These are phyloP conservation scores for Cervus canadensis DNA, from an alignment of 2,113 vertebrate species.

Conservation along the genomic window DNA sequence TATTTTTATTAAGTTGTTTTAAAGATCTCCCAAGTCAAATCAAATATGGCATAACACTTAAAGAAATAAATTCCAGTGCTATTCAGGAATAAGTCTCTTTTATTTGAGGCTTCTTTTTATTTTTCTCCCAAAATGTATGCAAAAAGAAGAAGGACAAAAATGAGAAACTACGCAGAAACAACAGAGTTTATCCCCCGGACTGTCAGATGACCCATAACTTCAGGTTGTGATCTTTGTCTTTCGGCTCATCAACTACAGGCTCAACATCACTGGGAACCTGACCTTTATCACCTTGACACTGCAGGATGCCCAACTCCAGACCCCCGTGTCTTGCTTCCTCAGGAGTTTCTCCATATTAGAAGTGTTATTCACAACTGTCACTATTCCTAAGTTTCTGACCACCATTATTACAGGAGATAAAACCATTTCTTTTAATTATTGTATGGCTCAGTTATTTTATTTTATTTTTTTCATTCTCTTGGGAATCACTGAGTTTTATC, in stretches of 20 bases:
- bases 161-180: conserved; percentile 42
- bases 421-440: conserved; percentile 35
- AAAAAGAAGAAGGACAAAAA: background rate
- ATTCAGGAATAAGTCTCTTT: background rate
- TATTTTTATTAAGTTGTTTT: background rate
- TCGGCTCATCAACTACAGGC: background rate
- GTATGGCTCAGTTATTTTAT: conserved; percentile 52
- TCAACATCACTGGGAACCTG: conserved; percentile 21
- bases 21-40: background rate
- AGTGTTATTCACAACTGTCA: conserved; percentile 47
- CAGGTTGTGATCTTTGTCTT: background rate
- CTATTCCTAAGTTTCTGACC: conserved; percentile 38
- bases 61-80: background rate
- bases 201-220: background rate
- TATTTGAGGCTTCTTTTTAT: background rate
- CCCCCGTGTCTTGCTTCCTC: conserved; percentile 58
- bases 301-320: conserved; percentile 48
- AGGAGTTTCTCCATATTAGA: conserved; percentile 57
- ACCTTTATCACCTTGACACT: conserved; percentile 43
- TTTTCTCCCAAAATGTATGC: background rate
- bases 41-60: background rate
- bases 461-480: conserved; percentile 27
- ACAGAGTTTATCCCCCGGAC: conserved; percentile 26
- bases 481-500: conserved; percentile 40
- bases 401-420: conserved; percentile 49